These are phyloP conservation scores for Platysteira castanea DNA, from an alignment of 2,113 vertebrate genomes.

Conservation along the genomic window DNA sequence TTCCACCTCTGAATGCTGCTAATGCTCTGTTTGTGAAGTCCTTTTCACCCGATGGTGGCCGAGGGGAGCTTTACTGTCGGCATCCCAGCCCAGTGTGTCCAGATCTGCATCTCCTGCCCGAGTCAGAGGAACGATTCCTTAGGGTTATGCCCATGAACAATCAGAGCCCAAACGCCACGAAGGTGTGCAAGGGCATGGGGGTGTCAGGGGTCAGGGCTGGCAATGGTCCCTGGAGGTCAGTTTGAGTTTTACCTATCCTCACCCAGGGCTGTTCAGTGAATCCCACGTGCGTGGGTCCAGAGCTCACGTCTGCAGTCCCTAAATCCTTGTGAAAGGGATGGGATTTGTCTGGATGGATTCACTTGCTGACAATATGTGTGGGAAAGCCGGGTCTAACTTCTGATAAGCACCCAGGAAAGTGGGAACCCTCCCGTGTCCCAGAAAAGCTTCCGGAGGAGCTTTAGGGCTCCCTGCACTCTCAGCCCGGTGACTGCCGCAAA, in stretches of 20 bases:
- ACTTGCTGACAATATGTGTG: background rate
- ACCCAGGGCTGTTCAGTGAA: background rate
- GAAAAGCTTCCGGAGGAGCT: background rate
- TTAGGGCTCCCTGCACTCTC: background rate
- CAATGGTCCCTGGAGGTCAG: background rate
- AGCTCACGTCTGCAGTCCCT: background rate
- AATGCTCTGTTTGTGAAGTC: background rate
- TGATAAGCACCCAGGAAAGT: background rate
- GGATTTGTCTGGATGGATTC: background rate
- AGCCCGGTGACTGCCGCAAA: background rate
- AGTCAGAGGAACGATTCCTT: background rate
- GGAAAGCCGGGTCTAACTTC: background rate
- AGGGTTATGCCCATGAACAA: background rate
- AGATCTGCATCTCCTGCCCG: background rate
- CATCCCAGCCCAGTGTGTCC: background rate
- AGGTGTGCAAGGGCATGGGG: background rate
- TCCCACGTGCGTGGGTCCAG: accelerated
- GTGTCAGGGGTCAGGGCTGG: background rate
- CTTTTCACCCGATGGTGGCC: background rate
- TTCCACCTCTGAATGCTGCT: background rate
- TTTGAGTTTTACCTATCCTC: background rate
- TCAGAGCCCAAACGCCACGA: accelerated
- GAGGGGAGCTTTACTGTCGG: background rate
- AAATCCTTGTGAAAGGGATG: background rate
- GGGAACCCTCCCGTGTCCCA: background rate